Conservation (phyloP, 2,888 invertebrate genomes). For the Pharmacophagus antenor region DNA sequence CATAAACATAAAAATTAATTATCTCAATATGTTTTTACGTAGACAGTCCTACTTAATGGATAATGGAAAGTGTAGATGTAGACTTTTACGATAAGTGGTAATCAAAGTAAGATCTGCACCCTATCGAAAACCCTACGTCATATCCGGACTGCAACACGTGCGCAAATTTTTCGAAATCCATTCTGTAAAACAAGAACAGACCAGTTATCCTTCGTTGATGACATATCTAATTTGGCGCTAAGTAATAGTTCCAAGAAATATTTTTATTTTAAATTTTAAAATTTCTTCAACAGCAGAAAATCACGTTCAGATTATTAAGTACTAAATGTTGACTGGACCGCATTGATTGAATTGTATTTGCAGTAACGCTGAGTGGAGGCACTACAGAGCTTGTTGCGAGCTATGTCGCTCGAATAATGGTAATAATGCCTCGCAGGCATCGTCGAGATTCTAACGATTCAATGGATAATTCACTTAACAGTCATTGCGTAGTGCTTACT, state of each 20-base stretch:
- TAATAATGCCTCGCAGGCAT: background rate
- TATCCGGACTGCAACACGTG: too few relatives aligned
- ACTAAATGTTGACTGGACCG: constrained; percentile 19
- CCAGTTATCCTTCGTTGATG: too few relatives aligned
- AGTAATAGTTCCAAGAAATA: background rate
- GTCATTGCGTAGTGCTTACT: background rate
- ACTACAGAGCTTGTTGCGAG: background rate
- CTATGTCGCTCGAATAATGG: background rate
- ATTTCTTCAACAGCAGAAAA: background rate
- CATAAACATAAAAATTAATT: too few relatives aligned
- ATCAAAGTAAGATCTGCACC: too few relatives aligned
- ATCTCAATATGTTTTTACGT: too few relatives aligned
- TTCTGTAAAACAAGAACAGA: too few relatives aligned
- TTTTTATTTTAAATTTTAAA: background rate
- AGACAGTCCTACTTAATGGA: too few relatives aligned
- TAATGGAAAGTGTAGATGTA: too few relatives aligned
- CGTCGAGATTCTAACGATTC: background rate
- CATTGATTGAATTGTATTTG: constrained; percentile 16
- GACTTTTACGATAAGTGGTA: too few relatives aligned
- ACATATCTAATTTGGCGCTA: too few relatives aligned
- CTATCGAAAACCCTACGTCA: too few relatives aligned
- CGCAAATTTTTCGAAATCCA: too few relatives aligned
- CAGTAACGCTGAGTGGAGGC: constrained; percentile 15
- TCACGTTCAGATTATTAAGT: constrained; percentile 5
- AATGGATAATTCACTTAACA: background rate